These are phyloP conservation scores for Eulemur coronatus DNA, from an alignment of 2,797 vertebrate genomes.

Conservation along the genomic window DNA sequence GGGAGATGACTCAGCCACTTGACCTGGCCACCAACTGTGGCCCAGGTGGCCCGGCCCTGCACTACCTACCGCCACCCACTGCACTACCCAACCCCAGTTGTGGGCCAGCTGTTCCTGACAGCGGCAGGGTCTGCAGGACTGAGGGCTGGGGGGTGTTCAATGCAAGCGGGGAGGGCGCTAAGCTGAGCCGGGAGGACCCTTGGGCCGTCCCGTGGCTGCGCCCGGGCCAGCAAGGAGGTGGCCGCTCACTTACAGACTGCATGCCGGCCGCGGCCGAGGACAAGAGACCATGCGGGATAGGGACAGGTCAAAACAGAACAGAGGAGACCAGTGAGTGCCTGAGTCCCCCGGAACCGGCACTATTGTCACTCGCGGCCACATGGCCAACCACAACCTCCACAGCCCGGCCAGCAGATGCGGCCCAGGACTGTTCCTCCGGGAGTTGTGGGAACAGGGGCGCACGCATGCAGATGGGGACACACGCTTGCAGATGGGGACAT, in stretches of 20 bases:
- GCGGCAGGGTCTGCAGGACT: rapidly evolving
- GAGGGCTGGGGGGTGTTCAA: neutral
- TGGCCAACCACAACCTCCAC: conserved; percentile 58
- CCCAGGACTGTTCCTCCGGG: neutral
- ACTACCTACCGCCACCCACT: neutral
- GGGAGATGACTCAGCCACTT: neutral
- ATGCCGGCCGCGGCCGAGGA: conserved; percentile 50
- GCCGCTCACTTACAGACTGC: conserved; percentile 78
- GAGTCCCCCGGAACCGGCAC: neutral
- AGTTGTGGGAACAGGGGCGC: conserved; percentile 64
- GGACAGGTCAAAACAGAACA: conserved; percentile 71
- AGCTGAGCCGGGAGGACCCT: conserved; percentile 35
- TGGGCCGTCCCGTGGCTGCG: neutral
- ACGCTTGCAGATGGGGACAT: no score
- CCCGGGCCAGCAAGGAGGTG: neutral
- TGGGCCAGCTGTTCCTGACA: neutral
- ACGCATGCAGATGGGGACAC: neutral
- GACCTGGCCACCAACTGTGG: neutral
- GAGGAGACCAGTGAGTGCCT: conserved; percentile 67
- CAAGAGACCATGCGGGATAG: conserved; percentile 59
- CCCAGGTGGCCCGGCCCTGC: neutral
- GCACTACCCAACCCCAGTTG: neutral
- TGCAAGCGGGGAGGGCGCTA: conserved; percentile 13
- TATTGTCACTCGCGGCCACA: rapidly evolving
- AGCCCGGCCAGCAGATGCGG: neutral